A percentile compares a stretch with the other conserved stretches of the same genome.
Conservation (phyloP, 2,797 vertebrate genomes). For the Alca torda region DNA sequence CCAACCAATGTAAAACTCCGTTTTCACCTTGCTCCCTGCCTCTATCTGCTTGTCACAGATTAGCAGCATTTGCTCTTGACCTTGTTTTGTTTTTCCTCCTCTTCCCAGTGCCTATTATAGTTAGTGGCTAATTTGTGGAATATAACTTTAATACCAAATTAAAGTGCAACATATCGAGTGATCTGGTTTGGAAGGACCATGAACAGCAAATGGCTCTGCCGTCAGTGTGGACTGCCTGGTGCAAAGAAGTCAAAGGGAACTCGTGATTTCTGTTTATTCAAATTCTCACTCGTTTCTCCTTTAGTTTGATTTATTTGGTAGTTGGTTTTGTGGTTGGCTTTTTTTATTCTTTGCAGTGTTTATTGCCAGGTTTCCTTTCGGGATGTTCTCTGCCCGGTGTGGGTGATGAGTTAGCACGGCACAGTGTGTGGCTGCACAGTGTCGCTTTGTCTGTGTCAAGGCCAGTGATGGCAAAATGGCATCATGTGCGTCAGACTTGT, state of each 20-base stretch:
- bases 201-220: neutral
- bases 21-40: neutral
- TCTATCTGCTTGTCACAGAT: neutral
- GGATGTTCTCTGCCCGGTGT: neutral
- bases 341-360: neutral
- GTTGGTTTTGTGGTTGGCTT: neutral
- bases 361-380: neutral
- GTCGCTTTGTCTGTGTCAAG: neutral
- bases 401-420: neutral
- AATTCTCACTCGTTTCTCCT: neutral
- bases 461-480: neutral
- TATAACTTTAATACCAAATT: neutral
- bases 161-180: neutral
- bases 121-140: neutral
- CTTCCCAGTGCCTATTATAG: neutral
- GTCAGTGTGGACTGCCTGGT: neutral
- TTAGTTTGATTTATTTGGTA: neutral
- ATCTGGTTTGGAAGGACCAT: neutral
- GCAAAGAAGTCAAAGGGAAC: neutral
- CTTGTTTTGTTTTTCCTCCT: conserved; percentile 1
- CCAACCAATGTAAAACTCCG: neutral
- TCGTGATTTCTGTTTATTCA: neutral
- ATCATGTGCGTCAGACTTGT: neutral
- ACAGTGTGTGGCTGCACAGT: rapidly evolving
- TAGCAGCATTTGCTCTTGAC: conserved; percentile 4